These are phyloP conservation scores for Porites australiensis DNA, from an alignment of 64 coral and sea anemone species.

Conservation along the genomic window DNA sequence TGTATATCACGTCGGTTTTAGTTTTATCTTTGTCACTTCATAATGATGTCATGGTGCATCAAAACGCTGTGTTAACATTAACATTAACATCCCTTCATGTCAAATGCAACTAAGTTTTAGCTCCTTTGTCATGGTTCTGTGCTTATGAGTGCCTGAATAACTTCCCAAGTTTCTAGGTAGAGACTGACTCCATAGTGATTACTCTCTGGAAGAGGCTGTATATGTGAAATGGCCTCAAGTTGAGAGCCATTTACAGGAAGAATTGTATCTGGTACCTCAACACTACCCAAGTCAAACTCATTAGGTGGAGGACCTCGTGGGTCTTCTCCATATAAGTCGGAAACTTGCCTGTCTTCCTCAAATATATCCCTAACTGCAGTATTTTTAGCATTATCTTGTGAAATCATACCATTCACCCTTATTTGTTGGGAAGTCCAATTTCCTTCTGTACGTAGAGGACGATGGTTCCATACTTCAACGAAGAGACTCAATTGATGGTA, in stretches of 20 bases:
- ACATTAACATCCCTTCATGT: too few species aligned
- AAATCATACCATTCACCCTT: conserved; percentile 68
- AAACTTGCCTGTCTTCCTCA: neutral
- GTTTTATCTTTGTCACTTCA: too few species aligned
- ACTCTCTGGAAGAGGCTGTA: neutral
- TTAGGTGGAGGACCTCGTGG: neutral
- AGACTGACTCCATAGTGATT: neutral
- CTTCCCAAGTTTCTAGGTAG: too few species aligned
- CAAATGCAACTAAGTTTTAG: too few species aligned
- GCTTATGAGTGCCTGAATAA: too few species aligned
- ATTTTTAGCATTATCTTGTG: neutral
- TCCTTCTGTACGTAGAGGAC: conserved; percentile 14
- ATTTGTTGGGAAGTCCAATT: conserved; percentile 36
- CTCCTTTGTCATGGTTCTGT: too few species aligned
- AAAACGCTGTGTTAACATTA: too few species aligned
- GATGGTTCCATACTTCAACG: conserved; percentile 6
- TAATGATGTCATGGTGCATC: too few species aligned
- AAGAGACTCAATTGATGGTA: neutral
- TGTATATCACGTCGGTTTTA: too few species aligned
- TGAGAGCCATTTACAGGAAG: neutral
- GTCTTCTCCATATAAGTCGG: neutral
- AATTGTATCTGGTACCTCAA: neutral
- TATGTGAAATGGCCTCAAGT: neutral
- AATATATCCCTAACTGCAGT: conserved; percentile 4
- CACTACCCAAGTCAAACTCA: neutral